A percentile compares a stretch with the other conserved stretches of the same genome.
Evolutionary conservation across 2,888 invertebrate species (phyloP).

Genomic region (Lapara coniferarum): DNA sequence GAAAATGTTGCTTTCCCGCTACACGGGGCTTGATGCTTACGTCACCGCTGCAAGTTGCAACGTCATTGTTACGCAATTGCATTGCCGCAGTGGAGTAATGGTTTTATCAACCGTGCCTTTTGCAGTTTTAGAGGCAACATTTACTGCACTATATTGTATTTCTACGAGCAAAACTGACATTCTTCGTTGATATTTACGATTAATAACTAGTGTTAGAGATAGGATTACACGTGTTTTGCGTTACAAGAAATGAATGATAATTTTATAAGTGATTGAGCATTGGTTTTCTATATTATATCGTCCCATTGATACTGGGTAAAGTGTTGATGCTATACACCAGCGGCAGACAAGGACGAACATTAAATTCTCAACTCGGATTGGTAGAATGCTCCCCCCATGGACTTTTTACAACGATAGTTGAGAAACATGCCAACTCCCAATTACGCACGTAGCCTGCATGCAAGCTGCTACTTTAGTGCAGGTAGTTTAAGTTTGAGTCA

Average conservation of each 20-base stretch:
- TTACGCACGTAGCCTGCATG: not conserved
- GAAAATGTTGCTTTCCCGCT: too few species aligned
- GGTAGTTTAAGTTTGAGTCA: too few species aligned
- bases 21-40: constrained; percentile 1
- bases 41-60: constrained; percentile 9
- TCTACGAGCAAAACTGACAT: too few species aligned
- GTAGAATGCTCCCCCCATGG: constrained; percentile 49
- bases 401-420: constrained; percentile 55
- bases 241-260: too few species aligned
- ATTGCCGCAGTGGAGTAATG: constrained; percentile 2
- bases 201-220: too few species aligned
- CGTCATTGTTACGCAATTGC: not conserved
- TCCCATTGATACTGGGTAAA: constrained; percentile 78
- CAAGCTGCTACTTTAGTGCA: too few species aligned
- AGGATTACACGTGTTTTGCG: too few species aligned
- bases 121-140: too few species aligned
- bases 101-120: too few species aligned
- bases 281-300: constrained; percentile 35
- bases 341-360: constrained; percentile 78
- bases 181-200: too few species aligned
- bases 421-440: constrained; percentile 52
- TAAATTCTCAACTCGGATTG: constrained; percentile 54
- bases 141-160: too few species aligned
- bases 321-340: constrained; percentile 66
- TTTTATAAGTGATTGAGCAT: too few species aligned